A percentile compares a stretch with the other conserved stretches of the same genome.
These are phyloP conservation scores for Lonchura striata DNA, from an alignment of 2,113 vertebrate species.

Conservation along the genomic window DNA sequence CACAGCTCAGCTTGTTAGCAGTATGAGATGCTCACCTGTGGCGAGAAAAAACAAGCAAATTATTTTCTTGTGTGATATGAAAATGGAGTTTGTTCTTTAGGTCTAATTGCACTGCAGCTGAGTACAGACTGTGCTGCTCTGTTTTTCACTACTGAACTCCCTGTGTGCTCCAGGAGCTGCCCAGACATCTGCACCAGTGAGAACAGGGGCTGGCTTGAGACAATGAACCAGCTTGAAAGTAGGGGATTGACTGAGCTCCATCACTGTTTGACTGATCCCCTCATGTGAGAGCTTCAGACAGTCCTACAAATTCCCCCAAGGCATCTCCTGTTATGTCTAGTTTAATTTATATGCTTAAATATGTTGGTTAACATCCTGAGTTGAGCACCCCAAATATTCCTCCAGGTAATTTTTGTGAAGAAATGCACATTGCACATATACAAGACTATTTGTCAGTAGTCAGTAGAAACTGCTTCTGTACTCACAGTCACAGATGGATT, in stretches of 20 bases:
- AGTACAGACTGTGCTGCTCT: background rate
- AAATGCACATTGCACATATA: background rate
- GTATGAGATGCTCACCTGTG: background rate
- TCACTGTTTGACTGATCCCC: background rate
- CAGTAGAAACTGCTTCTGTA: background rate
- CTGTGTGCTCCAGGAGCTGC: background rate
- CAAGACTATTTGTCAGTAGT: background rate
- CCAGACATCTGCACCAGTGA: background rate
- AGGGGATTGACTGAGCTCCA: background rate
- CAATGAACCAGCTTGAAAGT: background rate
- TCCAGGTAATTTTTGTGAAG: background rate
- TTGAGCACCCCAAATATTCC: background rate
- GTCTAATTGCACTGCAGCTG: background rate
- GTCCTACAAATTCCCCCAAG: fast-evolving
- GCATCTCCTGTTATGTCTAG: background rate
- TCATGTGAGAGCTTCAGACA: background rate
- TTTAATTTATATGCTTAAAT: background rate
- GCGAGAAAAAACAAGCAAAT: background rate
- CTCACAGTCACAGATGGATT: background rate
- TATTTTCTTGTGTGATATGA: background rate
- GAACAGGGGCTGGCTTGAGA: background rate
- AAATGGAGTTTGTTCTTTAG: background rate
- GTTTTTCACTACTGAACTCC: background rate
- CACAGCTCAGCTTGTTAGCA: background rate
- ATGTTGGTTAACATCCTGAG: background rate